Conservation (phyloP, 1,140 invertebrate genomes). For the Dendrolimus punctatus region DNA sequence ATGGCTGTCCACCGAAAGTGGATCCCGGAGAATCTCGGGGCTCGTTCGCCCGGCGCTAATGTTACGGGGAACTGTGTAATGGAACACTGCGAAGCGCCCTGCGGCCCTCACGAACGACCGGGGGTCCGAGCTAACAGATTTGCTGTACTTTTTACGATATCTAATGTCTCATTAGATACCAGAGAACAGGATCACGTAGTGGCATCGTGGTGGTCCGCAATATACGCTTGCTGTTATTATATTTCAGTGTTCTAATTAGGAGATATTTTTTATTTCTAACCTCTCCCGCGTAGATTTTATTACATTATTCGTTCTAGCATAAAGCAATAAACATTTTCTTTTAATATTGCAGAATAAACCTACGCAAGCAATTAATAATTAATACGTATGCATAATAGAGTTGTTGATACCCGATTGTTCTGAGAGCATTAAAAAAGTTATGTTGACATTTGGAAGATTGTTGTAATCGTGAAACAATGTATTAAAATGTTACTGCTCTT, state of each 20-base stretch:
- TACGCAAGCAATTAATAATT: background rate
- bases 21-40: slow-evolving; percentile 45
- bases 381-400: no score
- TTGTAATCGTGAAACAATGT: no score
- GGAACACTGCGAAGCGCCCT: slow-evolving; percentile 45
- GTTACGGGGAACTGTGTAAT: slow-evolving; percentile 58
- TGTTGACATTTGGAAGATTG: no score
- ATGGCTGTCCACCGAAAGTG: slow-evolving; percentile 63
- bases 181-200: slow-evolving; percentile 19
- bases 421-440: no score
- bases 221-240: slow-evolving; percentile 4
- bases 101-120: slow-evolving; percentile 21
- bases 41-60: slow-evolving; percentile 47
- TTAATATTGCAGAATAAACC: slow-evolving; percentile 1
- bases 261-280: slow-evolving; percentile 26
- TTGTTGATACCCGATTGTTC: no score
- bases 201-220: slow-evolving; percentile 42
- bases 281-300: slow-evolving; percentile 43
- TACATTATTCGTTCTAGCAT: slow-evolving; percentile 17
- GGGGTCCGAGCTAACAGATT: slow-evolving; percentile 7
- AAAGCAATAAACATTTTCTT: slow-evolving; percentile 16
- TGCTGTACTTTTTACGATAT: slow-evolving; percentile 40
- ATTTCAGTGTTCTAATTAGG: slow-evolving; percentile 33
- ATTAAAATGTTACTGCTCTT: no score
- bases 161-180: slow-evolving; percentile 39